Evolutionary conservation across 2,888 invertebrate species (phyloP), one percentile per base, ranked within the genome.

Genomic region (Crematogaster levior): DNA sequence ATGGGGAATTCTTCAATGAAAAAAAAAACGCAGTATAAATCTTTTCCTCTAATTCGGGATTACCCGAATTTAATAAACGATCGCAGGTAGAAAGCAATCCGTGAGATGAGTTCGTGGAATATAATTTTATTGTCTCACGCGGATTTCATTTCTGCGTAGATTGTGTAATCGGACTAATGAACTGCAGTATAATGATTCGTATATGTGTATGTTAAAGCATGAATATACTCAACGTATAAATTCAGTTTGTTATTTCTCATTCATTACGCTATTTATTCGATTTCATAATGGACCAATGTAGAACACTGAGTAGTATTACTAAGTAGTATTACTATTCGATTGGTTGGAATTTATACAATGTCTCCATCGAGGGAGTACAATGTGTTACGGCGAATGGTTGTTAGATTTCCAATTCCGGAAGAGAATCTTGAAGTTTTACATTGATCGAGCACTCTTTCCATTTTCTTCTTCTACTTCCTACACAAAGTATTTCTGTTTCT

Each of bases 271-370:
- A 43, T 77, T 77, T 43, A 30, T 77, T 53, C 18, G 43, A 43
- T 56, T 43, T 53, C 7, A 15, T 53, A 65, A 15, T 61, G 34
- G n/a, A 56, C 7, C 27, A 53, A 56, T 12, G 10, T 30, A 21
- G 30, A 66, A 81, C 18, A 61, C 3, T 21, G 3, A 9, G n/a
- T 18, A n/a, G n/a, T n/a, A n/a, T n/a, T n/a, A n/a, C n/a, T n/a
- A 30, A 61, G 46, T 37, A 43, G 30, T 40, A 27, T 51, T 15
- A 37, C 18, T 10, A 21, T n/a, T 18, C 15, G 72, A 53, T 34
- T 37, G 70, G 60, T 21, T 74, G 30, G 73, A 84, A 87, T 87
- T 86, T 86, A 83, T 83, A 60, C 81, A 81, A 82, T 81, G 83
- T 43, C 27, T 40, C 83, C 37, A 37, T 43, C 46, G 73, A 70